Evolutionary conservation across 2,888 invertebrate genomes (phyloP), one percentile per base, ranked within the genome.

Genomic region (Slavum lentiscoides): DNA sequence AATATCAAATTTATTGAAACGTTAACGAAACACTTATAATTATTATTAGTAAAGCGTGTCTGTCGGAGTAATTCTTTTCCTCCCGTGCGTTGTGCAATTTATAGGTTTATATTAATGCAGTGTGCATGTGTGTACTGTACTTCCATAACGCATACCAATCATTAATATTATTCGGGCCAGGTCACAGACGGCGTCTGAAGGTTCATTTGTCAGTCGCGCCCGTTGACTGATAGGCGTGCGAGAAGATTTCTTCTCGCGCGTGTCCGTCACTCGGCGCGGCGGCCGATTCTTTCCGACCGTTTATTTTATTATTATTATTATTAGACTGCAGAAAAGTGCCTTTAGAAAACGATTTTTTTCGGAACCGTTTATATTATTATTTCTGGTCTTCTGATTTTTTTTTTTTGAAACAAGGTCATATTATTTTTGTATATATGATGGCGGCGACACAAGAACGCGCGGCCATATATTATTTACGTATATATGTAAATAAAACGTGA

Each of bases 201-300:
- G 67, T 76, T 76, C 76, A 76, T 76, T 68, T 76, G 68, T 76
- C 68, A 76, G 49, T 2, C 30, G 58, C 43, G 59, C 19, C 15
- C 59, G 58, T 59, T 76, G 62, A 76, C 23, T 59, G 30, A 67
- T 76, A 59, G 23, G 4, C 58, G 59, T 76, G 76, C 15, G 39
- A n/a, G 23, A 19, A 23, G 43, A 30, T 30, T 43, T 68, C 68
- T 43, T 68, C 68, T 67, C n/a, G n/a, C 68, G n/a, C 59, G 17
- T 76, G 76, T n/a, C 62, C 55, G 74, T 58, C 61, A 75, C 58
- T 55, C n/a, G n/a, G 55, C 13, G n/a, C n/a, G n/a, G n/a, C n/a
- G n/a, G n/a, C n/a, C 49, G 30, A 59, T 59, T 68, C 17, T 0
- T n/a, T n/a, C 58, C n/a, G 39, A 9, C 55, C 30, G 30, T 74